Evolutionary conservation across 2,888 invertebrate genomes (phyloP), one percentile per base, ranked within the genome.

Genomic region (Eupithecia subumbrata): DNA sequence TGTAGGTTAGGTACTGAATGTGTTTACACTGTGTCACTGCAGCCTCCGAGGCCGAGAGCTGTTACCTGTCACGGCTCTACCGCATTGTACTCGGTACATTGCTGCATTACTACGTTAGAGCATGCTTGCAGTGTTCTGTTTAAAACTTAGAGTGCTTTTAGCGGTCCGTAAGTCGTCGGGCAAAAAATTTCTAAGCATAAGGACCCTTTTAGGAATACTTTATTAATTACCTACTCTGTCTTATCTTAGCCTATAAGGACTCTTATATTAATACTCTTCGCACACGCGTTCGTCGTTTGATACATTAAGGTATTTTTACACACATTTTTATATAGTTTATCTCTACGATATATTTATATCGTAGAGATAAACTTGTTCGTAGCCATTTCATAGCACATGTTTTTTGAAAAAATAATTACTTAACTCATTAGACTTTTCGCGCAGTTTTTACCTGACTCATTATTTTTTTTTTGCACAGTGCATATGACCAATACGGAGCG

Each of bases 1-100:
- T 60, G 11, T 63, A 63, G 14, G 5, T n/a, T 63, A 63, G 14
- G 12, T 30, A 34, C 64, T 64, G 34, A n/a, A 1, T 68, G 48
- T 73, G 12, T 34, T 45, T 30, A 66, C 70, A 77, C 81, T 80
- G 85, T 87, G 90, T 85, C 86, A 84, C 83, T 82, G 84, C 85
- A 84, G 82, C 82, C 82, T 79, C 73, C 76, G 82, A 71, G 43
- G 78, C 77, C 78, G 74, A 68, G 69, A 48, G 71, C 37, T 48
- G 37, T 18, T 64, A 71, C 66, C 43, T 30, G 72, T 63, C 30
- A 70, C 37, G 78, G 45, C 30, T 5, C 18, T n/a, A 69, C 18
- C 22, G 69, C n/a, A 9, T 7, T 69, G 72, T 18, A 8, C 2
- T n/a, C 0, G 73, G 5, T 86, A 82, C 84, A 85, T 86, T 83